Evolutionary conservation across 53 echinoderm and acorn worm genomes (phyloP), one percentile per base, ranked within the genome.

Genomic region (Hippasteria phrygiana): DNA sequence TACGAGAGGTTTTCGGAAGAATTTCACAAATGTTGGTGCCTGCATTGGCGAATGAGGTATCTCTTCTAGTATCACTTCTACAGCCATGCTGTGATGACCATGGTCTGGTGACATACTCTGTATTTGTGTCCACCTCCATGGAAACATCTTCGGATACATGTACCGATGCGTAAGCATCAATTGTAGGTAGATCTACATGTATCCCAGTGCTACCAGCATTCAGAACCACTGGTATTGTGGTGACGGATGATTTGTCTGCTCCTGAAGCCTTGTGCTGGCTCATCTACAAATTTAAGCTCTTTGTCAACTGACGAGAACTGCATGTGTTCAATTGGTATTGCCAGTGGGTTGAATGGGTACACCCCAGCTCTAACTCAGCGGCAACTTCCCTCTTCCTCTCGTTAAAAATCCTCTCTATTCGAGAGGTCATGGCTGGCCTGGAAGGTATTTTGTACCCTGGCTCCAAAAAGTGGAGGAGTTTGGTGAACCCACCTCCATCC

Each of bases 261-360:
- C 48, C 38, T 32, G 50, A 37, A 76, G 50, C 55, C 55, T 55
- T 55, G 55, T 55, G 17, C 55, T 16, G 50, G 50, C 47, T 91
- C n/a, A n/a, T n/a, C 83, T 62, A 40, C 87, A 55, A 70, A 87
- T 45, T 62, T 27, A 28, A 88, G 80, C 17, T 91, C 83, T 1
- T 70, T 88, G 43, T 91, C 78, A 50, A 91, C 88, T 33, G 78
- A 91, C 31, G 91, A 91, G 64, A n/a, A n/a, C n/a, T n/a, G n/a
- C n/a, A n/a, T n/a, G n/a, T n/a, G n/a, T n/a, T n/a, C n/a, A n/a
- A n/a, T n/a, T n/a, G n/a, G n/a, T n/a, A n/a, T n/a, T n/a, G n/a
- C n/a, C n/a, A n/a, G n/a, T n/a, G n/a, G n/a, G n/a, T n/a, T n/a
- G n/a, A n/a, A n/a, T n/a, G n/a, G n/a, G n/a, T n/a, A n/a, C n/a